A percentile compares a stretch with the other conserved stretches of the same genome.
Evolutionary conservation across 1,140 invertebrate genomes (phyloP).

Genomic region (Drosophila hydei): DNA sequence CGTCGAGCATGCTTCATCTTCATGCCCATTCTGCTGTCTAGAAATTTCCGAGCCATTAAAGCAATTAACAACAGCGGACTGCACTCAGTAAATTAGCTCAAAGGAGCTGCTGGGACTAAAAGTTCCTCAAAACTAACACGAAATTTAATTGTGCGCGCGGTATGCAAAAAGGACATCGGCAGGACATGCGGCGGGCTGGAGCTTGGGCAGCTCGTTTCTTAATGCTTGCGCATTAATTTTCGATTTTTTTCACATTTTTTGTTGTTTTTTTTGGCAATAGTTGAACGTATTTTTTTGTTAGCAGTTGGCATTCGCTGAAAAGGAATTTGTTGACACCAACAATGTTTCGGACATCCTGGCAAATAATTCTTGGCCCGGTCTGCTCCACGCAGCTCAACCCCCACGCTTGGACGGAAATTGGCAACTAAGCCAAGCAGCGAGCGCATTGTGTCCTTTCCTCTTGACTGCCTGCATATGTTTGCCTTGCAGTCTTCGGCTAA

Average conservation of each 20-base stretch:
- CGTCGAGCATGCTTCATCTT: neutral
- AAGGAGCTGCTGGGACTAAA: slow-evolving; percentile 1
- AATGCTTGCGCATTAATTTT: slow-evolving; percentile 70
- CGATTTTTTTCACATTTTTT: slow-evolving; percentile 21
- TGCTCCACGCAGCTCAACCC: neutral
- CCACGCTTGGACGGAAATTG: slow-evolving; percentile 62
- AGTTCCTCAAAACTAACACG: slow-evolving; percentile 60
- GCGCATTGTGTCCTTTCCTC: slow-evolving; percentile 74
- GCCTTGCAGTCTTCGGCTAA: slow-evolving; percentile 9
- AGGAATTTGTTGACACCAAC: slow-evolving; percentile 81
- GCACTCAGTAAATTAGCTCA: slow-evolving; percentile 69
- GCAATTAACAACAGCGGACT: slow-evolving; percentile 67
- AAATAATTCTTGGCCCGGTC: slow-evolving; percentile 69
- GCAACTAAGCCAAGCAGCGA: slow-evolving; percentile 65
- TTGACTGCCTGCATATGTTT: slow-evolving; percentile 78
- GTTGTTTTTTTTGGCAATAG: slow-evolving; percentile 37
- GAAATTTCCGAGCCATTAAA: slow-evolving; percentile 78
- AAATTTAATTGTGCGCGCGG: slow-evolving; percentile 65
- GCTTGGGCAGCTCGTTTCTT: slow-evolving; percentile 19
- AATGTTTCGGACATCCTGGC: slow-evolving; percentile 83
- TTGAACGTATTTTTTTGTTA: slow-evolving; percentile 53
- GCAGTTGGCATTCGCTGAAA: slow-evolving; percentile 64
- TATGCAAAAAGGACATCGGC: slow-evolving; percentile 35
- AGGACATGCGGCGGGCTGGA: neutral
- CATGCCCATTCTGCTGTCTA: slow-evolving; percentile 12